Evolutionary conservation across 2,888 invertebrate species (phyloP), one percentile per base, ranked within the genome.

Genomic region (Cepaea hortensis): DNA sequence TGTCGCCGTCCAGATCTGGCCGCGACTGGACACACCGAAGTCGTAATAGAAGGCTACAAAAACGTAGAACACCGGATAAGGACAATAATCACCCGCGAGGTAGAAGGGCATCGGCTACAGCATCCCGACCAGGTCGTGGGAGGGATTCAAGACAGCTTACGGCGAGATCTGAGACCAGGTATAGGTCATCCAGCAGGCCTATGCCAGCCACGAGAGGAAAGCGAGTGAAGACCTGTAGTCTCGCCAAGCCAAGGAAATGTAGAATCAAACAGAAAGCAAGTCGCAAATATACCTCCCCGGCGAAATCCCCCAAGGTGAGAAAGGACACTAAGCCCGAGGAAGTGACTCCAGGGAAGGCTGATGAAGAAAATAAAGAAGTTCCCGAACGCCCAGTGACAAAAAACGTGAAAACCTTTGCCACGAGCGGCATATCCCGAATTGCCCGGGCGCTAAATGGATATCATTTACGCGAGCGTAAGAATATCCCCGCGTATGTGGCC

Each of bases 361-460:
- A 5, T 3, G 62, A 61, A 15, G 18, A 20, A 20, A n/a, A 5
- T 4, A 5, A 4, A 5, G 55, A 55, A 7, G 11, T 50, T n/a
- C 9, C 0, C 0, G 55, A 46, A 15, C 35, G 15, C 4, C n/a
- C 35, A 4, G 35, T 35, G 6, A 79, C 18, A 20, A 79, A 23
- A 62, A 79, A 35, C 15, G 15, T 35, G 35, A 79, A 79, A 46
- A 62, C 62, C 6, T 79, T 79, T 62, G 23, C 62, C 13, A 62
- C 79, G 5, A 79, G 79, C 35, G 79, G 79, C 15, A 62, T 79
- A 7, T 79, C 79, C 15, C 23, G 79, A 13, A 46, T 79, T 9
- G 79, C 79, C 13, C 61, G 62, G 35, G 23, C 79, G 3, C 15
- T 79, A 15, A 62, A 61, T 62, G 18, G 5, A 9, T 46, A 6